These are phyloP conservation scores for Megathymus violae DNA, from an alignment of 1,140 invertebrate genomes.

Conservation along the genomic window DNA sequence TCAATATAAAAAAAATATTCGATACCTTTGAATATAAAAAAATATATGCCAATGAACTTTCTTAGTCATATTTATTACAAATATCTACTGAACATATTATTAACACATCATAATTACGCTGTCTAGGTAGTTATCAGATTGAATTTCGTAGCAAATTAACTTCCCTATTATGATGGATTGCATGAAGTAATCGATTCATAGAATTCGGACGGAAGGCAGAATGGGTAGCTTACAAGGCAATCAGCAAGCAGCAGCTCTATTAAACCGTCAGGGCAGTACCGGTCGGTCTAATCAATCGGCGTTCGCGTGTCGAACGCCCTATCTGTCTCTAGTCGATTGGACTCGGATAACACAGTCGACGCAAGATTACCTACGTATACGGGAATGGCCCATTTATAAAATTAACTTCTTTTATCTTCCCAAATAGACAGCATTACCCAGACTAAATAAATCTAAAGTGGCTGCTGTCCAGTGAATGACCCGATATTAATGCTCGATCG, in stretches of 20 bases:
- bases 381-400: slow-evolving; percentile 75
- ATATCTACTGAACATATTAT: slow-evolving; percentile 2
- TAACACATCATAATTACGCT: slow-evolving; percentile 17
- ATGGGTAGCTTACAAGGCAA: slow-evolving; percentile 75
- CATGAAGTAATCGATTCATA: slow-evolving; percentile 61
- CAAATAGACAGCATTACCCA: slow-evolving; percentile 60
- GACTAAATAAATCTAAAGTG: slow-evolving; percentile 67
- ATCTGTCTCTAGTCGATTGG: slow-evolving; percentile 77
- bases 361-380: slow-evolving; percentile 73
- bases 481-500: slow-evolving; percentile 54
- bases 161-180: slow-evolving; percentile 27
- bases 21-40: too few species aligned
- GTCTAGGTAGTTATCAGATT: slow-evolving; percentile 21
- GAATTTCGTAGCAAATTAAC: slow-evolving; percentile 25
- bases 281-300: slow-evolving; percentile 77
- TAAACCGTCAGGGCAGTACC: slow-evolving; percentile 74
- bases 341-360: slow-evolving; percentile 66
- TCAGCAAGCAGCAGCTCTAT: slow-evolving; percentile 75
- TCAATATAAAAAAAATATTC: too few species aligned
- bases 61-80: background rate
- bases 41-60: too few species aligned
- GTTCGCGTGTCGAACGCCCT: slow-evolving; percentile 77
- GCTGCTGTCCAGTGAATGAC: slow-evolving; percentile 55
- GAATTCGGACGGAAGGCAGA: slow-evolving; percentile 63
- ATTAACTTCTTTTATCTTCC: slow-evolving; percentile 74